Base-by-base conservation (phyloP, 1,140 invertebrate genomes). In the Heliconius melpomene region DNA sequence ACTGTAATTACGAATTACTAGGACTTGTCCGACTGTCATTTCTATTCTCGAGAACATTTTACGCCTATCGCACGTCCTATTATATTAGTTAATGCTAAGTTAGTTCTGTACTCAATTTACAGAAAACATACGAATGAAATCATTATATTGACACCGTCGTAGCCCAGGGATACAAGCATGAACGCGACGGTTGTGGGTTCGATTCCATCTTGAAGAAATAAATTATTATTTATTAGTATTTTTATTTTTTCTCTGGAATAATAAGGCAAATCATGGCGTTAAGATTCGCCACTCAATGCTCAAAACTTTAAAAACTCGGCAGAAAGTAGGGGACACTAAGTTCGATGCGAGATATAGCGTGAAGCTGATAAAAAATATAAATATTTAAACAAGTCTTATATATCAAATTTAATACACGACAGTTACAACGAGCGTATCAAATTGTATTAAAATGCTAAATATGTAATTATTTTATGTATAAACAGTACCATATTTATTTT, bases 1-100 rank as follows among this genome's bases (percentile, higher is more conserved):
- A 81, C 75, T 81, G 26, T 77, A 83, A 81, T 81, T 81, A 81
- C 23, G 60, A 38, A 77, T 73, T 72, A 74, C 70, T 72, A 81
- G 52, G 66, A 72, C 77, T 73, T 60, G 80, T 81, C 80, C 38
- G 50, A 78, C 80, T 81, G 79, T 80, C 79, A 75, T 78, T 78
- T 77, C 75, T 60, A 82, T 82, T 77, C 71, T 78, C 32, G 74
- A 71, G 70, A 78, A 78, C 66, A 54, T 79, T 82, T 83, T 76
- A 79, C 73, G 77, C 74, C 74, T 79, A 57, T 57, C 20, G 1
- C 5, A 66, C 9, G 75, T 79, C 81, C 66, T 75, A 75, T 82
- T 77, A 79, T 72, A 77, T 79, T 79, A 79, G 57, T 79, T 32
- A 70, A 60, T 72, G 74, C 72, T 46, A 72, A 66, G 73, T 36